phyloP scores from a whole-genome alignment of 2,113 vertebrate genomes.

The Lycaon pictus region DNA sequence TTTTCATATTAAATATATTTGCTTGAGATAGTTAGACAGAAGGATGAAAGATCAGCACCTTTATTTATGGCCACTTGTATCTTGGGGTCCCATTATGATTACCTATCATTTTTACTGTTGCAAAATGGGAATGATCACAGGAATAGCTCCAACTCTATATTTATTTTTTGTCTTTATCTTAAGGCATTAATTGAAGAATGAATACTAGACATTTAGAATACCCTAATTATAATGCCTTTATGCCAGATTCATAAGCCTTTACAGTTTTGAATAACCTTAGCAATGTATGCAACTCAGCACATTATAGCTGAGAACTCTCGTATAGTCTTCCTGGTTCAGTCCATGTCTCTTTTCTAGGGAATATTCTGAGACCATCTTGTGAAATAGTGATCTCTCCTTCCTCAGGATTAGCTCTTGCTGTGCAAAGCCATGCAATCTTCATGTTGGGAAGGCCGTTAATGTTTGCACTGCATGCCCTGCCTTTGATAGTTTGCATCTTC shows the following conservation, averaged over 20 bases:
- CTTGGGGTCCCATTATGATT: background rate
- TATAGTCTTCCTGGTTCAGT: background rate
- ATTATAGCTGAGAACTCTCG: background rate
- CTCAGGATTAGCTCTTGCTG: background rate
- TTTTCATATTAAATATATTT: conserved; percentile 22
- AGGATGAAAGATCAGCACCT: background rate
- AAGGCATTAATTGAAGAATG: background rate
- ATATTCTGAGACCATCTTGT: background rate
- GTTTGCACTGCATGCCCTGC: background rate
- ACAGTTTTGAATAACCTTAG: background rate
- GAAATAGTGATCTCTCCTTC: background rate
- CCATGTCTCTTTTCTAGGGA: background rate
- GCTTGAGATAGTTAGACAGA: background rate
- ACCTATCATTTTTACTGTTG: background rate
- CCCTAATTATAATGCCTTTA: background rate
- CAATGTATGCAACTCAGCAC: background rate
- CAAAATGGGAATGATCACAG: background rate
- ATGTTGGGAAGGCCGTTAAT: background rate
- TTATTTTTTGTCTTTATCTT: background rate
- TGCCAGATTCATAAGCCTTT: background rate
- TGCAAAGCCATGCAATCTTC: background rate
- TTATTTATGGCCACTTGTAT: background rate
- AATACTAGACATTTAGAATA: background rate
- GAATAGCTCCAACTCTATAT: background rate
- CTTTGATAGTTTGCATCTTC: background rate